Conservation (phyloP, 1,140 invertebrate genomes). For the Papilio polytes region DNA sequence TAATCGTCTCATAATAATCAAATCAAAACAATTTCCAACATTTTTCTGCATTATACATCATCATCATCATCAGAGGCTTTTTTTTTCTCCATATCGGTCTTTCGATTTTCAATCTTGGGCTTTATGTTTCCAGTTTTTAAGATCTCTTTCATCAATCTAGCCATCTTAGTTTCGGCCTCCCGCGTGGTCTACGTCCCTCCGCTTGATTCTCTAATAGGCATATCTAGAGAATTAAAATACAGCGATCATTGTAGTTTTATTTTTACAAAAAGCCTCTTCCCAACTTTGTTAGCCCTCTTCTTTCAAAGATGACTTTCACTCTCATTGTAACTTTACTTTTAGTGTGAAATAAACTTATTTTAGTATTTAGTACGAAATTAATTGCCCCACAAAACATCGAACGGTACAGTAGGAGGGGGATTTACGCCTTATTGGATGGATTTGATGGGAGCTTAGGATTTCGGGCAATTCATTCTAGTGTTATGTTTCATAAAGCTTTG, state of each 20-base stretch:
- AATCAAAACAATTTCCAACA: no score
- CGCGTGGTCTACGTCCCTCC: no score
- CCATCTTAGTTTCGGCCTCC: no score
- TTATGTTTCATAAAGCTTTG: conserved; percentile 54
- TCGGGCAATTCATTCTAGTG: conserved; percentile 46
- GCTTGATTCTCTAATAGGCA: no score
- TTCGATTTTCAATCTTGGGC: no score
- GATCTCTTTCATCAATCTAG: no score
- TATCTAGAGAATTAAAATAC: no score
- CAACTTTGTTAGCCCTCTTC: conserved; percentile 35
- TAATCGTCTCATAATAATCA: no score
- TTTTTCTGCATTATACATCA: no score
- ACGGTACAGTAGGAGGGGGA: conserved; percentile 43
- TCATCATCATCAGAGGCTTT: no score
- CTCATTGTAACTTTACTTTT: conserved; percentile 56
- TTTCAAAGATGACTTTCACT: conserved; percentile 56
- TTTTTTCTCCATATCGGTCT: no score
- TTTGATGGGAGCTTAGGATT: conserved; percentile 57
- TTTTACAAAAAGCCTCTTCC: conserved; percentile 47
- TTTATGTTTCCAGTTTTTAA: no score
- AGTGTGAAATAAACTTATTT: conserved; percentile 70
- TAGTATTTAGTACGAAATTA: conserved; percentile 75
- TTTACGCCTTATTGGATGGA: conserved; percentile 66
- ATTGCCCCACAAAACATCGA: conserved; percentile 69
- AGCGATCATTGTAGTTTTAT: conserved; percentile 22